Evolutionary conservation across 2,888 invertebrate species (phyloP), one percentile per base, ranked within the genome.

Genomic region (Blastobasis adustella): DNA sequence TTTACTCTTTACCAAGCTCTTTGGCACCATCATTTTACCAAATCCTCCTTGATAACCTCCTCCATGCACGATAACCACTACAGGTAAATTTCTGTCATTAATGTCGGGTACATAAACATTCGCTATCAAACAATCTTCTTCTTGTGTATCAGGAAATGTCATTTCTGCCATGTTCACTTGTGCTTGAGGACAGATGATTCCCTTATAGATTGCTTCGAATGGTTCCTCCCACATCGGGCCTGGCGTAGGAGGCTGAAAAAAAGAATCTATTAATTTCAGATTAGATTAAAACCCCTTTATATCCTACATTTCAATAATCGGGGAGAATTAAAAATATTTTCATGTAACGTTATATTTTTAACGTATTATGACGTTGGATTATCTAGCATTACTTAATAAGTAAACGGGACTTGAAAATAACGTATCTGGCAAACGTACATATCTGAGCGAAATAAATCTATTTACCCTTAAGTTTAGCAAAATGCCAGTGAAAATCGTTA

Each of bases 41-140:
- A n/a, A 54, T 4, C 69, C 69, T 0, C 54, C 0, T 48, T 61
- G 53, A 43, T 65, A 73, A 5, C 50, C 72, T 39, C 74, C 74
- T 7, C 70, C 71, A 37, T 73, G 74, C 0, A 73, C 57, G 38
- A 56, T 54, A 0, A 73, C 66, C 0, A 72, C 40, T 0, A 73
- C 73, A 6, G 71, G 60, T 0, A 66, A 58, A 5, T 71, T 63
- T 1, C 45, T 63, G n/a, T 49, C 45, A 42, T 63, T 47, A 1
- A 76, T 79, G 47, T 73, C 65, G 0, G 80, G 77, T 0, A 76
- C 72, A 46, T 66, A 81, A 4, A 84, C 64, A 55, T 73, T 82
- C 3, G 78, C 66, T 6, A 76, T 61, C 0, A 85, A 67, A 51
- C 85, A 85, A 41, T 81, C 71, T 56, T 68, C 68, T 43, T 54